Evolutionary conservation across 1,140 invertebrate species (phyloP).

Genomic region (Eueides isabella): DNA sequence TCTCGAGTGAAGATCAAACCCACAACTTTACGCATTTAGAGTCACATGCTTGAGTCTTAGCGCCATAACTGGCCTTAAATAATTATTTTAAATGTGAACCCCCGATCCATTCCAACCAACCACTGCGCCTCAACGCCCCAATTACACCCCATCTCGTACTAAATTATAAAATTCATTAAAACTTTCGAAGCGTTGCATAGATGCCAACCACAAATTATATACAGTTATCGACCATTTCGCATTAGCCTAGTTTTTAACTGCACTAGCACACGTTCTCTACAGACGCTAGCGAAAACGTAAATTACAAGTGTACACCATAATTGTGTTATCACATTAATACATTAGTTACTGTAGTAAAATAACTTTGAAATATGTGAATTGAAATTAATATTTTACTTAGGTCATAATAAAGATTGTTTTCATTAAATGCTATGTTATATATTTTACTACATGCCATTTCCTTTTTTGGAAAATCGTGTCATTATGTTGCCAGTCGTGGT

Average conservation of each 20-base stretch:
- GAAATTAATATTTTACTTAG: conserved; percentile 8
- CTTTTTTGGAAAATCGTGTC: too few species aligned
- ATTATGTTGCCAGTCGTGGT: too few species aligned
- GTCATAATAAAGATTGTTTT: conserved; percentile 17
- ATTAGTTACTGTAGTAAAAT: not conserved
- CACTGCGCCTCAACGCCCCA: not conserved
- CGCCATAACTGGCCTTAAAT: too few species aligned
- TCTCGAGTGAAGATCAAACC: too few species aligned
- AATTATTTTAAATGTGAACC: too few species aligned
- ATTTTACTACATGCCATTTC: too few species aligned
- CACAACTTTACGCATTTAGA: too few species aligned
- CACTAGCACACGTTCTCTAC: conserved; percentile 13
- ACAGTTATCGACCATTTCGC: conserved; percentile 50
- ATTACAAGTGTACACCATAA: not conserved
- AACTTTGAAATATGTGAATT: not conserved
- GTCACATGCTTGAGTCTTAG: too few species aligned
- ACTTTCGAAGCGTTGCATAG: conserved; percentile 11
- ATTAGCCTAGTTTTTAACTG: conserved; percentile 51
- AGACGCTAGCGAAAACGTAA: conserved; percentile 3
- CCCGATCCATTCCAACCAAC: not conserved
- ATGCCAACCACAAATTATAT: conserved; percentile 40
- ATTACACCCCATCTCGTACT: not conserved
- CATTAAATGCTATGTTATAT: conserved; percentile 8
- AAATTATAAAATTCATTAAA: conserved; percentile 14
- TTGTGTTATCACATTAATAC: not conserved